Evolutionary conservation across 1,140 invertebrate species (phyloP), one percentile per base, ranked within the genome.

Genomic region (Drepana arcuata): DNA sequence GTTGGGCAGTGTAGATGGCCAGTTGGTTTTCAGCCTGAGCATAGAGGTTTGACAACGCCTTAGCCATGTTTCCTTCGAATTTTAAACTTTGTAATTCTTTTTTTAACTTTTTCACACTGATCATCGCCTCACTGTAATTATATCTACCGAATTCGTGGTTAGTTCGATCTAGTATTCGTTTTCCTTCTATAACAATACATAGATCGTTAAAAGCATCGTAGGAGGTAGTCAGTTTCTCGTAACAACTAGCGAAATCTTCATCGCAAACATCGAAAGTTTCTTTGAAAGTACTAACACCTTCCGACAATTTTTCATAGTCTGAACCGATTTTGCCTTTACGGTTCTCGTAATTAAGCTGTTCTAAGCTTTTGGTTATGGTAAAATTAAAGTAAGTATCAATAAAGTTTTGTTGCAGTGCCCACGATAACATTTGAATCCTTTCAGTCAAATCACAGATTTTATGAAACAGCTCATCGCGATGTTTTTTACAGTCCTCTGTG

Each of bases 281-380:
- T 7, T 45, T 21, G 6, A 63, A 35, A 3, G 29, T 30, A 35
- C 52, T 42, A n/a, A 78, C 35, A 7, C 72, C 62, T 46, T 64
- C 34, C 2, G 32, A 5, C n/a, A 65, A 32, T 25, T 55, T 61
- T 0, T 55, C 25, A 21, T 69, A 63, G 15, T 79, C 71, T 0
- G 39, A 31, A 15, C 59, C 10, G 11, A 79, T 72, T 25, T 70
- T 71, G 11, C 38, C 40, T 54, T 71, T 79, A 13, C 74, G 44
- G 37, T 78, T 78, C 15, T 41, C 64, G 29, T 71, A 82, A 31
- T 82, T 82, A 6, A 79, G 31, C 42, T 78, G 71, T 42, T 79
- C 74, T 33, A 79, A 57, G 31, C 67, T 79, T 44, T 70, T 78
- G 1, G 73, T 74, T 10, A 64, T 47, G 10, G 61, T 62, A 23